Base-by-base conservation (phyloP, 2,113 vertebrate species). In the Galbula dea region DNA sequence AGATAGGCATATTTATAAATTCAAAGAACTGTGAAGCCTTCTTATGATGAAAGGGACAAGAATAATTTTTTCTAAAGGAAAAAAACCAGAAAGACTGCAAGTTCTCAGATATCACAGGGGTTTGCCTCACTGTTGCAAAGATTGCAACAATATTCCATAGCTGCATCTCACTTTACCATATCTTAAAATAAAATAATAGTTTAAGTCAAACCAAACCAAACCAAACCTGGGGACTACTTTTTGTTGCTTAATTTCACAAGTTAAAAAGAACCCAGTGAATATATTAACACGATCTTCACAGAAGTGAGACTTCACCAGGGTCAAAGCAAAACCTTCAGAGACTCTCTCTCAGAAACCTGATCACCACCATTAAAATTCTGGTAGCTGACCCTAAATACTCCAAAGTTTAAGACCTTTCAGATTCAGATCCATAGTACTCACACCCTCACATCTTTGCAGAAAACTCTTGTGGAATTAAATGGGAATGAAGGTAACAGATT, bases 1-100 rank as follows among this genome's bases (percentile, higher is more conserved):
- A 66, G 49, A 46, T 26, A 37, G 34, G 14, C 13, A 9, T 67
- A 71, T 95, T 84, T 83, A 76, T 88, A 91, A 95, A 97, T 78
- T 76, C 81, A 82, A 90, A 90, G 81, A 22, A 19, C 46, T 36
- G 19, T 30, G 46, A 76, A 79, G 49, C 21, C 66, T 94, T 69
- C 46, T 34, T 63, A 24, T 19, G 20, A 23, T 34, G 37, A 49
- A 52, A 73, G 9, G 41, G 29, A 43, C 13, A 65, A 57, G 36
- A 63, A 51, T 11, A 57, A 34, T 22, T 49, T n/a, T 61, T 84
- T 58, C 34, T 67, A 32, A 74, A 92, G 77, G 18, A 9, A 73
- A 9, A 73, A 41, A 41, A 30, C 26, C 29, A 62, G 29, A 52
- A 54, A n/a, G 48, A 51, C 39, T 72, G 39, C 10, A 65, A 77